A percentile compares a stretch with the other conserved stretches of the same genome.
Conservation (phyloP, 2,113 vertebrate genomes). For the Stomatorhinus ivindoensis region DNA sequence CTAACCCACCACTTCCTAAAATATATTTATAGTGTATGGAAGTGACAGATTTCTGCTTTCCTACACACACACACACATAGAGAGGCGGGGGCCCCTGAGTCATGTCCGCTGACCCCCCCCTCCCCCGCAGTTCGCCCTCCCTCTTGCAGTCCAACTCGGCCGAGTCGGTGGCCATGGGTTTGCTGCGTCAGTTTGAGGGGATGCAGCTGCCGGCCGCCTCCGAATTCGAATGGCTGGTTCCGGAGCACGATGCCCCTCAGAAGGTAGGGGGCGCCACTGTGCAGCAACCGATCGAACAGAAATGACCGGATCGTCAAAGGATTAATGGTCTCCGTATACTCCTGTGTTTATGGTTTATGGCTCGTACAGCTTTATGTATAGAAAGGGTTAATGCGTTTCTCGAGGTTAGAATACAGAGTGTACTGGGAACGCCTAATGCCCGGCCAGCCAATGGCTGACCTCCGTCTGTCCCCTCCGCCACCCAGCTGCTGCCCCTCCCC, state of each 20-base stretch:
- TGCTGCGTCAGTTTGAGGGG: constrained; percentile 92
- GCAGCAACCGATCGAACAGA: not conserved
- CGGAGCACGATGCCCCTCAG: constrained; percentile 88
- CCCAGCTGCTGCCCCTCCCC: constrained; percentile 86
- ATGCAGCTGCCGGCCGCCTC: constrained; percentile 97
- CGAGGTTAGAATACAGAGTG: not conserved
- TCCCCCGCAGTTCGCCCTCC: constrained; percentile 63
- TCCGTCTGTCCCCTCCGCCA: not conserved
- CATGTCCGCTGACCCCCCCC: not conserved
- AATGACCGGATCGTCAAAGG: not conserved
- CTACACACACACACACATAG: too few species aligned
- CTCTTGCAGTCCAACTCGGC: constrained; percentile 89
- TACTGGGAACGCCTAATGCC: not conserved
- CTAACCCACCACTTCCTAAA: not conserved
- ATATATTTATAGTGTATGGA: not conserved
- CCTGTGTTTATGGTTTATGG: not conserved
- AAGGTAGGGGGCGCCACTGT: constrained; percentile 64
- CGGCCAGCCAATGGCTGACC: not conserved
- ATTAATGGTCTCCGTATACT: not conserved
- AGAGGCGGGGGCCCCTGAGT: not conserved
- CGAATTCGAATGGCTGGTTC: constrained; percentile 92
- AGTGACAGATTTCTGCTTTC: not conserved
- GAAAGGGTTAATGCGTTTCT: not conserved
- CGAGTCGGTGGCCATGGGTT: constrained; percentile 94
- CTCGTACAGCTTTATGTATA: not conserved